A percentile compares a stretch with the other conserved stretches of the same genome.
Conservation (phyloP, 2,888 invertebrate species). For the Catocala sponsa region DNA sequence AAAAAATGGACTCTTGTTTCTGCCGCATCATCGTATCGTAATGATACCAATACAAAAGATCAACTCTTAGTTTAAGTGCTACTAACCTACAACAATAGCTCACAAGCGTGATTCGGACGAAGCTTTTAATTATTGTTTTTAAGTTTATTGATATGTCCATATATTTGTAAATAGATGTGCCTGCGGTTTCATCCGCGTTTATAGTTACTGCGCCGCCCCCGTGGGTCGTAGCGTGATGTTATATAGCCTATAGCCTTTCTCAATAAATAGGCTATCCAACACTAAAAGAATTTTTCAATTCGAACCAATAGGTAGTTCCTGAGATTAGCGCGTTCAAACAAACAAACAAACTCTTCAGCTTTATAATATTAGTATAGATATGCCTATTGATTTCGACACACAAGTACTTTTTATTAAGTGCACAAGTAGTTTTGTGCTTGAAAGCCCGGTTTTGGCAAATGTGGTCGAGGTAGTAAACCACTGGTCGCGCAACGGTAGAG, state of each 20-base stretch:
- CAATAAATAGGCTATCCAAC: too few relatives aligned
- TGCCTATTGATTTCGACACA: background rate
- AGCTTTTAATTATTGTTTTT: background rate
- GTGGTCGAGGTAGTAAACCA: conserved; percentile 55
- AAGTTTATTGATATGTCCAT: background rate
- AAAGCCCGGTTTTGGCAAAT: conserved; percentile 54
- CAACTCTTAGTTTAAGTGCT: conserved; percentile 50
- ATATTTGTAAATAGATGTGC: too few relatives aligned
- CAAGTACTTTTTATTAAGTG: background rate
- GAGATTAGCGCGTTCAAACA: too few relatives aligned
- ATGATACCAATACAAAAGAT: conserved; percentile 52
- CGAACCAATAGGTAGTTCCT: too few relatives aligned
- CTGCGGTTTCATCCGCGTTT: too few relatives aligned
- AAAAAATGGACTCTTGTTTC: conserved; percentile 56
- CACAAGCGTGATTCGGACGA: too few relatives aligned
- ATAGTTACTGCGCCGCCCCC: too few relatives aligned
- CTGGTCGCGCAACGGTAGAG: conserved; percentile 56
- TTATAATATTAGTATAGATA: too few relatives aligned
- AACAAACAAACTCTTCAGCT: too few relatives aligned
- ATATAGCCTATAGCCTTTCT: too few relatives aligned
- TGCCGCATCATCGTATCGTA: conserved; percentile 63
- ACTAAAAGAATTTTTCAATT: too few relatives aligned
- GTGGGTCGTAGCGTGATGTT: too few relatives aligned
- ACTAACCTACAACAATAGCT: conserved; percentile 58
- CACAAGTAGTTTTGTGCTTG: conserved; percentile 24